A percentile compares a stretch with the other conserved stretches of the same genome.
These are phyloP conservation scores for Sebastes trivittatus DNA, from an alignment of 2,797 vertebrate genomes.

Conservation along the genomic window DNA sequence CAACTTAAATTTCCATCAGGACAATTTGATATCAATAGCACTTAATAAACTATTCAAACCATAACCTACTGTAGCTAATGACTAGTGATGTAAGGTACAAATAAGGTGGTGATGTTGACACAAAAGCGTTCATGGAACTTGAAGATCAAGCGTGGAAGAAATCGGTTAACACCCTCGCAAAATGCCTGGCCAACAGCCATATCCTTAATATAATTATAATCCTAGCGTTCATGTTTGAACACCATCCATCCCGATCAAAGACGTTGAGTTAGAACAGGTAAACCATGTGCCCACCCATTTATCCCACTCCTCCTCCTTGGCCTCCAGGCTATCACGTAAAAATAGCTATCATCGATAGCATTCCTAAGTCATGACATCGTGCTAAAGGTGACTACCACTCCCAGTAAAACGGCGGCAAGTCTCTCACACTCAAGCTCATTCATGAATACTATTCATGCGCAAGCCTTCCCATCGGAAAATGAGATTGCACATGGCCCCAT, in stretches of 20 bases:
- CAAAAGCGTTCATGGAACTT: not conserved
- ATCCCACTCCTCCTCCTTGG: conserved; percentile 22
- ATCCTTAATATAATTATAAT: conserved; percentile 43
- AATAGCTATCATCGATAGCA: conserved; percentile 65
- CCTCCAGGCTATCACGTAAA: conserved; percentile 57
- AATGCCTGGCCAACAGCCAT: conserved; percentile 7
- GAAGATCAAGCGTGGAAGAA: conserved; percentile 21
- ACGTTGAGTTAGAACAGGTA: conserved; percentile 52
- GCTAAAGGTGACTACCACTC: conserved; percentile 60
- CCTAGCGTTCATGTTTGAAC: conserved; percentile 29
- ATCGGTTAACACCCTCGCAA: not conserved
- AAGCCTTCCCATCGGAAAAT: conserved; percentile 1
- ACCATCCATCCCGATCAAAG: conserved; percentile 23
- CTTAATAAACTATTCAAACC: conserved; percentile 19
- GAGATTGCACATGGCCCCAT: conserved; percentile 1
- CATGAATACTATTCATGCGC: conserved; percentile 19
- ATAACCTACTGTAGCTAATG: not conserved
- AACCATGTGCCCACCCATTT: conserved; percentile 11
- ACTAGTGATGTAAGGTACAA: not conserved
- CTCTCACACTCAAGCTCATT: conserved; percentile 53
- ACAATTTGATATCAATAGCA: conserved; percentile 47
- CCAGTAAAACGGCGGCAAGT: conserved; percentile 28
- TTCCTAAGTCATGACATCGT: conserved; percentile 59
- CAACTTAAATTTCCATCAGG: conserved; percentile 33
- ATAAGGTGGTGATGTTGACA: not conserved